These are phyloP conservation scores for Sabatieria punctata DNA, from an alignment of 2,888 invertebrate species.

Conservation along the genomic window DNA sequence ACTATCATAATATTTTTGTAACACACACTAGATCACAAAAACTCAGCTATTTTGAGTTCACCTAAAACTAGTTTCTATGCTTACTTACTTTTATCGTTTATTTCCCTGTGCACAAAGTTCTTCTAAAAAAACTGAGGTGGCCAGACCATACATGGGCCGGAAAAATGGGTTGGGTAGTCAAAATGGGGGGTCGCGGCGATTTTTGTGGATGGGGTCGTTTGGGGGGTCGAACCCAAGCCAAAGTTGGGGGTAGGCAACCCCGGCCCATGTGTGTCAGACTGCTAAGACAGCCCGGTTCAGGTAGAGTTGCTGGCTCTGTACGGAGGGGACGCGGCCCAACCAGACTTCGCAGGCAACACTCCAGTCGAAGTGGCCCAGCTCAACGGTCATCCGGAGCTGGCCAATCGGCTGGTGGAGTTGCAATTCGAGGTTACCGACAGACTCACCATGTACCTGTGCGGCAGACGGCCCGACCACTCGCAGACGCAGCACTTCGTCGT, in stretches of 20 bases:
- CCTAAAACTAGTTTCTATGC: no score
- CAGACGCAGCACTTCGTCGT: slow-evolving; percentile 65
- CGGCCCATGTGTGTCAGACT: not conserved
- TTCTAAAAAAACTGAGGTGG: no score
- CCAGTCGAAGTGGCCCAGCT: slow-evolving; percentile 33
- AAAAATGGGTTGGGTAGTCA: no score
- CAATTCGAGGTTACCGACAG: slow-evolving; percentile 88
- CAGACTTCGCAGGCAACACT: slow-evolving; percentile 44
- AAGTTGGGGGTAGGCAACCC: no score
- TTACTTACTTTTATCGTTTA: no score
- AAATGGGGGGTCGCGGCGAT: no score
- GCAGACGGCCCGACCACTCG: slow-evolving; percentile 49
- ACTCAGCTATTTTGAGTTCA: no score
- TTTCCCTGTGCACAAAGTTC: no score
- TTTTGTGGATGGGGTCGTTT: no score
- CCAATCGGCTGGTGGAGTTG: slow-evolving; percentile 62
- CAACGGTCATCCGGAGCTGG: slow-evolving; percentile 59
- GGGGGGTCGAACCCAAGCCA: not conserved
- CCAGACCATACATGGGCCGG: no score
- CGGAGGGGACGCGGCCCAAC: slow-evolving; percentile 73
- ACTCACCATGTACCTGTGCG: slow-evolving; percentile 69
- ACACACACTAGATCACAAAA: no score
- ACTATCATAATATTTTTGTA: no score
- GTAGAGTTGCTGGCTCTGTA: slow-evolving; percentile 77
- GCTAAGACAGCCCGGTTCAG: slow-evolving; percentile 42